These are phyloP conservation scores for Narcine bancroftii DNA, from an alignment of 2,113 vertebrate genomes.

Conservation along the genomic window DNA sequence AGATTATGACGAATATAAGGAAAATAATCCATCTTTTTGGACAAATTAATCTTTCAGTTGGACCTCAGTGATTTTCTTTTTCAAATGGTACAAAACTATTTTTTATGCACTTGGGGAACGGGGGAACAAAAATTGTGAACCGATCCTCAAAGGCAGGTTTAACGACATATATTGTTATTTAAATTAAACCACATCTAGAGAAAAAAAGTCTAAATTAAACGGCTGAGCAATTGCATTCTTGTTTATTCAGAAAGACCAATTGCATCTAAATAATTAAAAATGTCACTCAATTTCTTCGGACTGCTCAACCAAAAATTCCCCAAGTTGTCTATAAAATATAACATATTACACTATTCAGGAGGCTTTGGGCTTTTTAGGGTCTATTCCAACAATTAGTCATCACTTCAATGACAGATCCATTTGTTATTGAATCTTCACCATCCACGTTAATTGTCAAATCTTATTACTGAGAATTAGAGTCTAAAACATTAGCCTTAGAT, in stretches of 20 bases:
- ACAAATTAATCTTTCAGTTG: neutral
- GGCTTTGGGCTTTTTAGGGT: neutral
- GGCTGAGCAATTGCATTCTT: neutral
- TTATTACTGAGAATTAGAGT: neutral
- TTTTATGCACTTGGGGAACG: neutral
- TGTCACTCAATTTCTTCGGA: neutral
- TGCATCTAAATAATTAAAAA: neutral
- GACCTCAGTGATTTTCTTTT: neutral
- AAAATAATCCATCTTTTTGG: neutral
- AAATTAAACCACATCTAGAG: neutral
- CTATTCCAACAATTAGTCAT: neutral
- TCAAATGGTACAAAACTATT: neutral
- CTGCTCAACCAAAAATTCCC: neutral
- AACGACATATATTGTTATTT: neutral
- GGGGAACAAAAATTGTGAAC: neutral
- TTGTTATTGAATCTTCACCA: neutral
- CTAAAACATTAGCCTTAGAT: neutral
- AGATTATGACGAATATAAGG: neutral
- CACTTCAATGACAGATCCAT: neutral
- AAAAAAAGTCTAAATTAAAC: neutral
- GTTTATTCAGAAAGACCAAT: neutral
- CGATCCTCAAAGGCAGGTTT: neutral
- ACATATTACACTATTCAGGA: neutral
- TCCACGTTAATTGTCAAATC: neutral
- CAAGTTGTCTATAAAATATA: neutral